Evolutionary conservation across 1,140 invertebrate species (phyloP).

Genomic region (Zaprionus nigranus): DNA sequence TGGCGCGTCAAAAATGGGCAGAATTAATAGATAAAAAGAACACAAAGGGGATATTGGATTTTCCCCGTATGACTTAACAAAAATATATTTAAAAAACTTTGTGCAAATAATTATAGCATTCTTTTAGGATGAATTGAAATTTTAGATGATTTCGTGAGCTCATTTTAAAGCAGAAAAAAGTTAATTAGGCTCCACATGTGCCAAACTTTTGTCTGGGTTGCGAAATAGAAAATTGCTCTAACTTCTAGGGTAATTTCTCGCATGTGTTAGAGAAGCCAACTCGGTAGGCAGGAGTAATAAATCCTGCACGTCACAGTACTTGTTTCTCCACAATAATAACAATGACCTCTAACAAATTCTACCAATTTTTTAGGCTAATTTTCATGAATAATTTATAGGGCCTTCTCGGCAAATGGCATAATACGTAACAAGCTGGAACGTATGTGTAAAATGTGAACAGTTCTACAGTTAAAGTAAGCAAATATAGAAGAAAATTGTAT

Average conservation of each 20-base stretch:
- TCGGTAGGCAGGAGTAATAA: neutral
- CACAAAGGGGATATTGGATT: too few species aligned
- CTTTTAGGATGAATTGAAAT: neutral
- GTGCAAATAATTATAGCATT: neutral
- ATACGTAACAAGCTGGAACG: neutral
- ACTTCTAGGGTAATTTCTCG: neutral
- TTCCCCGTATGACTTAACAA: too few species aligned
- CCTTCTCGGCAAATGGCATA: neutral
- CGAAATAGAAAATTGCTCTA: neutral
- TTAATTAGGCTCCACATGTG: neutral
- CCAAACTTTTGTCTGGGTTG: neutral
- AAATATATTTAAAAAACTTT: too few species aligned
- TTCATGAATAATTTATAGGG: constrained; percentile 8
- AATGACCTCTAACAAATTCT: constrained; percentile 1
- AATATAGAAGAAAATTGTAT: neutral
- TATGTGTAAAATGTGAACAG: neutral
- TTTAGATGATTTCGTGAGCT: neutral
- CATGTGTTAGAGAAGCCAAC: neutral
- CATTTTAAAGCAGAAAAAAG: neutral
- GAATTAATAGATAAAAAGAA: too few species aligned
- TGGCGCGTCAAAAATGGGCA: too few species aligned
- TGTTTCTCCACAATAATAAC: constrained; percentile 8
- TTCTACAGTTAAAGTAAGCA: neutral
- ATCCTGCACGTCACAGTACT: constrained; percentile 3
- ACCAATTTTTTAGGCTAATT: neutral